Percentiles rank a stretch among this genome's conserved stretches.
Conservation (phyloP, 1,140 invertebrate genomes). For the Probaryconus sp. region DNA sequence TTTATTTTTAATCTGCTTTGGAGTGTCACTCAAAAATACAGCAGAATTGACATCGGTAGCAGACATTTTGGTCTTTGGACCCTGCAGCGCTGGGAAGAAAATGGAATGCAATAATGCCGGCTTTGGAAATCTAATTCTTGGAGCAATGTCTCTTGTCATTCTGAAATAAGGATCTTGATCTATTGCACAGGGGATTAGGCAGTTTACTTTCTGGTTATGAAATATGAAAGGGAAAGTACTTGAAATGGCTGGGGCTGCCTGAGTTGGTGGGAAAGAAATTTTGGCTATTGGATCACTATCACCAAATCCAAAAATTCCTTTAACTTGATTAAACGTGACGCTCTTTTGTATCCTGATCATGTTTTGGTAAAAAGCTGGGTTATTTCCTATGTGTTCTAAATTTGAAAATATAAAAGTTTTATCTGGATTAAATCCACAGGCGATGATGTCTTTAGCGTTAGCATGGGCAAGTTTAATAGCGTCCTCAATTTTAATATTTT, state of each 20-base stretch:
- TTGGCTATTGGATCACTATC: constrained; percentile 98
- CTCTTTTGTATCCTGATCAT: constrained; percentile 93
- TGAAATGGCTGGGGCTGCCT: constrained; percentile 96
- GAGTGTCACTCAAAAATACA: constrained; percentile 95
- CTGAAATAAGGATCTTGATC: constrained; percentile 99
- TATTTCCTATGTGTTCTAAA: constrained; percentile 94
- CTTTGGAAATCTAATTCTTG: constrained; percentile 91
- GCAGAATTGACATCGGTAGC: constrained; percentile 96
- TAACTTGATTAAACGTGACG: constrained; percentile 97
- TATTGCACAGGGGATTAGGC: constrained; percentile 98
- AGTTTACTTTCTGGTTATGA: constrained; percentile 89
- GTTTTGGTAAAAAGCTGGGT: constrained; percentile 94
- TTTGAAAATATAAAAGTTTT: constrained; percentile 99
- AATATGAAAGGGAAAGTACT: constrained; percentile 98
- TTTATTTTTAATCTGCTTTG: constrained; percentile 99
- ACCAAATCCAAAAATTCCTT: constrained; percentile 98
- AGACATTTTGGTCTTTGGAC: constrained; percentile 98
- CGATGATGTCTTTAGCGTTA: constrained; percentile 99
- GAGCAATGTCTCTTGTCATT: constrained; percentile 97
- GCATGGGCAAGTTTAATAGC: constrained; percentile 90
- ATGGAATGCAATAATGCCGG: constrained; percentile 96
- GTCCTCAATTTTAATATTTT: constrained; percentile 94
- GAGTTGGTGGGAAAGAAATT: constrained; percentile 97
- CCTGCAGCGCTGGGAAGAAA: constrained; percentile 98
- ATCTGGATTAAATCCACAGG: constrained; percentile 95